Evolutionary conservation across 2,888 invertebrate species (phyloP).

Genomic region (Lycocerus yunnanus): DNA sequence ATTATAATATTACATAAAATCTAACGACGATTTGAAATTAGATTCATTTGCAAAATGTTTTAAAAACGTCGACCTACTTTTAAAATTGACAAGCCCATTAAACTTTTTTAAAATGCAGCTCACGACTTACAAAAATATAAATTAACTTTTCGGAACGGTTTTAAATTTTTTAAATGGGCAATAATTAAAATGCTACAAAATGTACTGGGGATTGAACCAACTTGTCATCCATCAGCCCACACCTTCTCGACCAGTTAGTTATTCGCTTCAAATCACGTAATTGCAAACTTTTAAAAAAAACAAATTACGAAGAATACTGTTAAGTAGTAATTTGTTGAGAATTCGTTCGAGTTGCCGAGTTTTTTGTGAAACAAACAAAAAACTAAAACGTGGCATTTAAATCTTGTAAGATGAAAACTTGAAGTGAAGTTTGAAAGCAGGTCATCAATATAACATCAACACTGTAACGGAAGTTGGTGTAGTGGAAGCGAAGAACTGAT

Average conservation of each 20-base stretch:
- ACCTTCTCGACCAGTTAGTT: background rate
- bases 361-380: background rate
- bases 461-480: constrained; percentile 1
- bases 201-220: background rate
- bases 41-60: too few relatives aligned
- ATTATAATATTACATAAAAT: too few relatives aligned
- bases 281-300: background rate
- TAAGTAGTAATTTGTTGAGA: background rate
- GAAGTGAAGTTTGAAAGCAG: constrained; percentile 6
- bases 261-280: background rate
- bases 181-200: background rate
- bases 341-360: background rate
- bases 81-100: too few relatives aligned
- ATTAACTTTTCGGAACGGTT: background rate
- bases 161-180: too few relatives aligned
- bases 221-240: background rate
- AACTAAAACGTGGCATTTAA: constrained; percentile 8
- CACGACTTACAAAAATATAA: background rate
- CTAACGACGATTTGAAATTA: too few relatives aligned
- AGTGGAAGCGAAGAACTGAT: constrained; percentile 4
- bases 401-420: background rate
- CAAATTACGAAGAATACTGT: background rate
- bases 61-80: too few relatives aligned
- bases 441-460: constrained; percentile 16
- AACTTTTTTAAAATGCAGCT: too few relatives aligned